These are phyloP conservation scores for Dryobota labecula DNA, from an alignment of 2,888 invertebrate species.

Conservation along the genomic window DNA sequence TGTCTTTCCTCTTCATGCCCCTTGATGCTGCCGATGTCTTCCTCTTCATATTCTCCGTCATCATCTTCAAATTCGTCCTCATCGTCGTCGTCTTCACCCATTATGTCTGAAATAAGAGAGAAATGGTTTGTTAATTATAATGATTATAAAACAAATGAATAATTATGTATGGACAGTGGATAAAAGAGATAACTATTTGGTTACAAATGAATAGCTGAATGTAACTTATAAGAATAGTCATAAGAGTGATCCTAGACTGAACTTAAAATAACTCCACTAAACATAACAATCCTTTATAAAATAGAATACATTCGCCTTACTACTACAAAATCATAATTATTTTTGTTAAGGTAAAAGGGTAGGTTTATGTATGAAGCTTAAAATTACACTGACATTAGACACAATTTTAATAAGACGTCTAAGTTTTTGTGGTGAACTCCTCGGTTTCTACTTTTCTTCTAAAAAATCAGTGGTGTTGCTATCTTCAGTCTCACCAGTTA, in stretches of 20 bases:
- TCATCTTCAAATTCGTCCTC: slow-evolving; percentile 80
- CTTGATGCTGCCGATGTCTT: slow-evolving; percentile 68
- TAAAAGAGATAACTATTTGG: background rate
- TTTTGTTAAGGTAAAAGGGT: background rate
- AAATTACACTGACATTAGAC: too few relatives aligned
- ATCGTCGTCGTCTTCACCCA: slow-evolving; percentile 81
- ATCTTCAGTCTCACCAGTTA: background rate
- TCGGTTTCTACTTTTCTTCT: slow-evolving; percentile 1
- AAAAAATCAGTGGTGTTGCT: background rate
- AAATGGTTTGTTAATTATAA: background rate
- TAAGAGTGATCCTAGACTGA: background rate
- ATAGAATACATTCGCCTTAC: background rate
- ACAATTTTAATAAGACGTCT: background rate
- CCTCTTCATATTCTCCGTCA: slow-evolving; percentile 74
- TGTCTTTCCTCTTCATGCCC: slow-evolving; percentile 65
- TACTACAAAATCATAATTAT: background rate
- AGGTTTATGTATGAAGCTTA: background rate
- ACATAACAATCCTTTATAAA: background rate
- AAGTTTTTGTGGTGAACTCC: background rate
- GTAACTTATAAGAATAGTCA: background rate
- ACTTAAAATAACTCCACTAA: background rate
- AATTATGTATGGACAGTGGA: too few relatives aligned
- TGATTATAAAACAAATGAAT: too few relatives aligned
- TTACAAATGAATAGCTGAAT: background rate
- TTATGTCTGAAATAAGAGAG: slow-evolving; percentile 77